Percentiles rank a stretch among this genome's conserved stretches.
phyloP scores from a whole-genome alignment of 2,888 invertebrate genomes.

The Aporophyla lueneburgensis region DNA sequence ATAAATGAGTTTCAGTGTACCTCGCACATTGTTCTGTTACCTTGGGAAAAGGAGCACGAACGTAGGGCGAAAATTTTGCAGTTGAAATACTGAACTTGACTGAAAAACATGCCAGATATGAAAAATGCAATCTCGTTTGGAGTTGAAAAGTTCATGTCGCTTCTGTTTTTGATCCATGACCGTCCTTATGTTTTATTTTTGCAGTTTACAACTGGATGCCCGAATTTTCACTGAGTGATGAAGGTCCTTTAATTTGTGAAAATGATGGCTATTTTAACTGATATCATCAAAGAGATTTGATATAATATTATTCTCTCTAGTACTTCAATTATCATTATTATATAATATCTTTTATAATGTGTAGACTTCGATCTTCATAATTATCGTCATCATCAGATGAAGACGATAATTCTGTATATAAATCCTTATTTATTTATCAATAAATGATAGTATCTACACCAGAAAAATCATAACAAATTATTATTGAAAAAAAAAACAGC shows the following conservation, averaged over 20 bases:
- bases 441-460: too few relatives aligned
- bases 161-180: conserved; percentile 28
- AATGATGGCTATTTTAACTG: background rate
- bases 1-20: conserved; percentile 34
- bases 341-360: background rate
- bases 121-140: conserved; percentile 46
- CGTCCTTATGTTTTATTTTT: conserved; percentile 6
- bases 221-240: background rate
- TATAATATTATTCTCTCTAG: background rate
- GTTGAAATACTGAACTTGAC: conserved; percentile 24
- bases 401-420: too few relatives aligned
- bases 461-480: too few relatives aligned
- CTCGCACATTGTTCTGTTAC: background rate
- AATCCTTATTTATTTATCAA: too few relatives aligned
- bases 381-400: too few relatives aligned
- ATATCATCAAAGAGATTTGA: background rate
- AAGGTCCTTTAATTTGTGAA: background rate
- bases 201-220: background rate
- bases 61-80: conserved; percentile 1
- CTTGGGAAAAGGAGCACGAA: conserved; percentile 15
- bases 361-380: background rate
- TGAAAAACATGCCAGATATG: conserved; percentile 41
- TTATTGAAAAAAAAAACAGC: too few relatives aligned
- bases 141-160: conserved; percentile 38
- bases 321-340: background rate